Conservation (phyloP, 1,140 invertebrate species). For the Caerostris extrusa region DNA sequence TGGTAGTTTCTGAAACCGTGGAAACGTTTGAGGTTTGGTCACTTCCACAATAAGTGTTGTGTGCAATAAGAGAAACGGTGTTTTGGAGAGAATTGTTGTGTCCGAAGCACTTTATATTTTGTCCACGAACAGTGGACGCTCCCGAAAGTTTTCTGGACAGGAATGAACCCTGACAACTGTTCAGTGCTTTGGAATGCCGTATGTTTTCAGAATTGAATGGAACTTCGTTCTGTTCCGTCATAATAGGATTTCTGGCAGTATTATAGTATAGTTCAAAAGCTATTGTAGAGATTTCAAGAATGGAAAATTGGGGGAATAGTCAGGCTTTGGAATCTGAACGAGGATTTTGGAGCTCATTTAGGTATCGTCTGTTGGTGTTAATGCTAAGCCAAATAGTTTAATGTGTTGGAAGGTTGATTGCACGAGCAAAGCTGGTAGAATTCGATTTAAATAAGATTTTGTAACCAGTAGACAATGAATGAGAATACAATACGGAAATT, state of each 20-base stretch:
- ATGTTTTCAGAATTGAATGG: neutral
- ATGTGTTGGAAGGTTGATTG: neutral
- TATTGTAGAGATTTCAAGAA: neutral
- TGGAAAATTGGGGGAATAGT: neutral
- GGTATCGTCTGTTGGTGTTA: neutral
- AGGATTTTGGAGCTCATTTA: neutral
- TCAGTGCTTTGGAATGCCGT: neutral
- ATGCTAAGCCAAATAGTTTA: neutral
- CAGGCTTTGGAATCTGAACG: neutral
- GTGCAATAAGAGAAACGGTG: neutral
- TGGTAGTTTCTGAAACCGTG: neutral
- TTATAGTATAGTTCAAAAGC: conserved; percentile 4
- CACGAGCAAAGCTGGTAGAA: neutral
- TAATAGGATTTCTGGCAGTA: neutral
- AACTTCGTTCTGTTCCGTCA: neutral
- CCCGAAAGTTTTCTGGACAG: neutral
- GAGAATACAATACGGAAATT: neutral
- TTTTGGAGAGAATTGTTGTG: conserved; percentile 15
- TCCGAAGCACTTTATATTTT: neutral
- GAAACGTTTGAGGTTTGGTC: conserved; percentile 33
- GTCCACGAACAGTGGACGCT: neutral
- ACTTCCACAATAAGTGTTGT: conserved; percentile 28
- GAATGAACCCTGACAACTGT: neutral
- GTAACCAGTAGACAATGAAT: neutral
- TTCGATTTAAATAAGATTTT: neutral